Conservation (phyloP, 2,888 invertebrate genomes). For the Rhaphigaster nebulosa region DNA sequence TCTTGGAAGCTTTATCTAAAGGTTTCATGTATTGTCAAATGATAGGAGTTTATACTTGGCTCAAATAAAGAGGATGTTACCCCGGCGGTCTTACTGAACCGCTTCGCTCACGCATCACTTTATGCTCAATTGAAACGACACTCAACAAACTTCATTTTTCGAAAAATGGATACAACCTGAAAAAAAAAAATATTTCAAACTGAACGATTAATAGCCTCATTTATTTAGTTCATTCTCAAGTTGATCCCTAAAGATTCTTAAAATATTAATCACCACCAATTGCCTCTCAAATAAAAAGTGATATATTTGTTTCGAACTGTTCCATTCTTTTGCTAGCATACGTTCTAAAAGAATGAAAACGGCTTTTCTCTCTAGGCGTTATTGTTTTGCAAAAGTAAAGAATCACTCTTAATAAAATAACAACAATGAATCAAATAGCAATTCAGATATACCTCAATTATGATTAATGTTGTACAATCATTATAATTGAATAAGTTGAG, state of each 20-base stretch:
- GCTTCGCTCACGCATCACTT: background rate
- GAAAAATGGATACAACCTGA: background rate
- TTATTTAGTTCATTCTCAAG: background rate
- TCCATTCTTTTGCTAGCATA: slow-evolving; percentile 21
- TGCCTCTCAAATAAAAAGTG: background rate
- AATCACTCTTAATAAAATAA: background rate
- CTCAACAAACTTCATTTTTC: background rate
- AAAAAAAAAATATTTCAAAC: background rate
- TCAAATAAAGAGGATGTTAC: background rate
- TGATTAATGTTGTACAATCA: background rate
- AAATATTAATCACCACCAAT: background rate
- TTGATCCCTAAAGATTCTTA: background rate
- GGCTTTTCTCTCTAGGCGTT: background rate
- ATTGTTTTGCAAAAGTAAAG: background rate
- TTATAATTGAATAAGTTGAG: background rate
- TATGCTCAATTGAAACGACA: background rate
- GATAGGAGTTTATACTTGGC: background rate
- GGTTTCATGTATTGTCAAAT: background rate
- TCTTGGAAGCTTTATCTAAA: background rate
- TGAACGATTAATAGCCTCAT: background rate
- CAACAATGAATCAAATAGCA: background rate
- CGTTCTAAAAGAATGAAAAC: background rate
- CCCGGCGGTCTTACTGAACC: background rate
- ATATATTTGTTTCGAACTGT: background rate
- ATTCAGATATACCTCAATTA: background rate